Percentiles rank a stretch among this genome's conserved stretches.
These are phyloP conservation scores for Amphibalanus amphitrite DNA, from an alignment of 1,140 invertebrate species.

Conservation along the genomic window DNA sequence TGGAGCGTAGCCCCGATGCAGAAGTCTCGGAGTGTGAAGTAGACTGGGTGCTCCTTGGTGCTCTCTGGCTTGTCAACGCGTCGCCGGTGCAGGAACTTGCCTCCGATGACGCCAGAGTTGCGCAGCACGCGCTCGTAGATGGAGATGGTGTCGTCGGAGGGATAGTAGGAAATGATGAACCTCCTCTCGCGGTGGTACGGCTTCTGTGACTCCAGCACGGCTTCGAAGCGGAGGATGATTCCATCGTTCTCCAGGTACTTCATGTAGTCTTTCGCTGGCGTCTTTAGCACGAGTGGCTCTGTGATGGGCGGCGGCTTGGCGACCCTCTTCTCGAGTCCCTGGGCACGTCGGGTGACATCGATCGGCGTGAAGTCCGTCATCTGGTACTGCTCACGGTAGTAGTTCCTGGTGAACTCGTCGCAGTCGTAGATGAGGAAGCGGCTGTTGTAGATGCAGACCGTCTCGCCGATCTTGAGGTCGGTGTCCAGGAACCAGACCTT, in stretches of 20 bases:
- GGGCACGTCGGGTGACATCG: neutral
- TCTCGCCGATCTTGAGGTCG: neutral
- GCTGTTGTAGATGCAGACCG: neutral
- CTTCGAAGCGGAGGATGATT: conserved; percentile 57
- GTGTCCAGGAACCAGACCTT: neutral
- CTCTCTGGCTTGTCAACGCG: conserved; percentile 54
- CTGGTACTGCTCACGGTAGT: conserved; percentile 35
- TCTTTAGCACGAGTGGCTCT: neutral
- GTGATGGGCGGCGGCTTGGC: neutral
- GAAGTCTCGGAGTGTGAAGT: conserved; percentile 55
- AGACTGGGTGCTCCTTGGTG: conserved; percentile 34
- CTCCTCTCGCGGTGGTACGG: conserved; percentile 44
- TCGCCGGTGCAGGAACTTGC: conserved; percentile 45
- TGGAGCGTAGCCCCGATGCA: conserved; percentile 57
- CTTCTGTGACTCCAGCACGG: conserved; percentile 48
- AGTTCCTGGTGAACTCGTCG: conserved; percentile 74
- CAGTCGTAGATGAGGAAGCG: conserved; percentile 35
- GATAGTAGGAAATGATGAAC: conserved; percentile 64
- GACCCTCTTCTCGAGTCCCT: neutral
- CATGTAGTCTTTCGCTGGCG: neutral
- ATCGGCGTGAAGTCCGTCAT: neutral
- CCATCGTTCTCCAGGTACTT: conserved; percentile 29
- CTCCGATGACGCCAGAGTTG: conserved; percentile 51
- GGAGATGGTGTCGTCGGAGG: conserved; percentile 64
- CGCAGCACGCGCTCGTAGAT: conserved; percentile 53